phyloP scores from a whole-genome alignment of 2,113 vertebrate species.

The Paraplagusia blochii region DNA sequence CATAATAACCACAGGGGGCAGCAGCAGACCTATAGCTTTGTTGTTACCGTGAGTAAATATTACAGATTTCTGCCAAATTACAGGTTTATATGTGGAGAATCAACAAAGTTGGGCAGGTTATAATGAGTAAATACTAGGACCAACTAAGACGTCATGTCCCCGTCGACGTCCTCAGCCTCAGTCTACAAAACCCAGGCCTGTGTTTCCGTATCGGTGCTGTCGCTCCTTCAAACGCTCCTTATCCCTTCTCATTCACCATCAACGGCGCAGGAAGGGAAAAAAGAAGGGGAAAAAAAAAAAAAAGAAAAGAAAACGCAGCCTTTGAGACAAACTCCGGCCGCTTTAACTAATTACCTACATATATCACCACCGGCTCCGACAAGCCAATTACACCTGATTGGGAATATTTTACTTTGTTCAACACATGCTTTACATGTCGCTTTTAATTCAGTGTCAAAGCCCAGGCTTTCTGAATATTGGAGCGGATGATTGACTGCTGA shows the following conservation, averaged over 20 bases:
- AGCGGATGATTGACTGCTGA: slow-evolving; percentile 95
- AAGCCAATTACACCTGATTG: slow-evolving; percentile 99
- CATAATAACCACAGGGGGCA: too few species aligned
- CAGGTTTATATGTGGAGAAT: too few species aligned
- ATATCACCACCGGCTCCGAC: slow-evolving; percentile 95
- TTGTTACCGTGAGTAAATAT: too few species aligned
- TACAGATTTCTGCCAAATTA: too few species aligned
- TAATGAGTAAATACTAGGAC: too few species aligned
- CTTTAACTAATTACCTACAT: slow-evolving; percentile 92
- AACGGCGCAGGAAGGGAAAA: slow-evolving; percentile 67
- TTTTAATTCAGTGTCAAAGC: slow-evolving; percentile 99
- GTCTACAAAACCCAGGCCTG: slow-evolving; percentile 2
- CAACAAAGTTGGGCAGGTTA: too few species aligned
- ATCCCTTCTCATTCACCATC: slow-evolving; percentile 86
- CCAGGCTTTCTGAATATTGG: slow-evolving; percentile 83
- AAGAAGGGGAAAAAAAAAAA: slow-evolving; percentile 50
- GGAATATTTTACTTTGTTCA: slow-evolving; percentile 97
- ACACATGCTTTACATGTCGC: slow-evolving; percentile 97
- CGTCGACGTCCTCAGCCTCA: slow-evolving; percentile 2
- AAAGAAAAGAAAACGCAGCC: slow-evolving; percentile 58
- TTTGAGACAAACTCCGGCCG: slow-evolving; percentile 88
- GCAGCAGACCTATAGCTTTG: too few species aligned
- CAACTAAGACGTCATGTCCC: too few species aligned
- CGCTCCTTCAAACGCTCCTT: slow-evolving; percentile 36
- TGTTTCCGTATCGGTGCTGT: slow-evolving; percentile 12